phyloP scores from a whole-genome alignment of 2,888 invertebrate species.

The Rotaria socialis region DNA sequence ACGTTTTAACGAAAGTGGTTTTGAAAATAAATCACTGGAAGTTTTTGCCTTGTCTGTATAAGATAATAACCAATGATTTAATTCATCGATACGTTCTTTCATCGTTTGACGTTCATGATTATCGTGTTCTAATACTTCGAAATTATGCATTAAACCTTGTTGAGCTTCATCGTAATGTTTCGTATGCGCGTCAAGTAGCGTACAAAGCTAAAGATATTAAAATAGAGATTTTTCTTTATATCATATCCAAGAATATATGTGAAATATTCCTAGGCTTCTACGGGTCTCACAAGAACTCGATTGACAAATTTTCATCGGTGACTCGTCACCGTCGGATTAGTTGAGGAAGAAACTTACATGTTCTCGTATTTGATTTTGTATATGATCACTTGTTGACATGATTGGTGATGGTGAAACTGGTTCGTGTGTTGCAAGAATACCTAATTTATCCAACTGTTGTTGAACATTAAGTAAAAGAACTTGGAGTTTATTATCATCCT shows the following conservation, averaged over 20 bases:
- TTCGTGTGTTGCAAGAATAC: neutral
- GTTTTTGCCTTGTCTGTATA: neutral
- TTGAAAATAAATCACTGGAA: neutral
- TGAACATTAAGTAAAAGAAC: neutral
- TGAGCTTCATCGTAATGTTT: neutral
- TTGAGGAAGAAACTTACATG: neutral
- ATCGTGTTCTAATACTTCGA: neutral
- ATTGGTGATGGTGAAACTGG: neutral
- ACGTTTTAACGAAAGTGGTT: slow-evolving; percentile 25
- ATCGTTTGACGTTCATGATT: slow-evolving; percentile 15
- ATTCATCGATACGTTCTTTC: neutral
- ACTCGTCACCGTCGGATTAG: no score
- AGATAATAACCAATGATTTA: neutral
- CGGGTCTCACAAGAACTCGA: no score
- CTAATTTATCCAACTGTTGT: slow-evolving; percentile 19
- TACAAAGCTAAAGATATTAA: neutral
- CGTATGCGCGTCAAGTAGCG: neutral
- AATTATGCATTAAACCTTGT: slow-evolving; percentile 26
- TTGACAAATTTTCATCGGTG: no score
- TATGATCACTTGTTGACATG: neutral
- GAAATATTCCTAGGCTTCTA: no score
- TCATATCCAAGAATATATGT: no score
- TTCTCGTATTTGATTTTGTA: neutral
- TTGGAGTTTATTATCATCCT: slow-evolving; percentile 9
- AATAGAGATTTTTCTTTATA: no score